Percentiles rank a stretch among this genome's conserved stretches.
phyloP scores from a whole-genome alignment of 1,140 invertebrate species.

The Linepithema humile region DNA sequence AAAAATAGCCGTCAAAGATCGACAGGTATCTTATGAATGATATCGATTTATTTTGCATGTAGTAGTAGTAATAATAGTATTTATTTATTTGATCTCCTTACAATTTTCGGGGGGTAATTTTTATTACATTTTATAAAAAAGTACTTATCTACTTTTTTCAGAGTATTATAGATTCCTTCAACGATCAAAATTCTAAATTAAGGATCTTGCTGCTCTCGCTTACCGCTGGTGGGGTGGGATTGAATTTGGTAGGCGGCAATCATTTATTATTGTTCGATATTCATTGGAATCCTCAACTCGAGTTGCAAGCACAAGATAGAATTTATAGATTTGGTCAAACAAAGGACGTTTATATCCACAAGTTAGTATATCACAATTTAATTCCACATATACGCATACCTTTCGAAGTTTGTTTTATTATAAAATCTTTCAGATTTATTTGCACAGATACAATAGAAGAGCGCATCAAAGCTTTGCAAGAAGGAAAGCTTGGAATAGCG shows the following conservation, averaged over 20 bases:
- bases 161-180: constrained; percentile 89
- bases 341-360: constrained; percentile 93
- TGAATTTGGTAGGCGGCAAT: constrained; percentile 96
- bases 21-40: constrained; percentile 66
- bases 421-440: constrained; percentile 88
- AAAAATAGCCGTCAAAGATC: constrained; percentile 86
- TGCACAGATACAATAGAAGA: constrained; percentile 94
- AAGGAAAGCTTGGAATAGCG: constrained; percentile 92
- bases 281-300: constrained; percentile 98
- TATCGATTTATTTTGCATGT: too few relatives aligned
- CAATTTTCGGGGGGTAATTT: too few relatives aligned
- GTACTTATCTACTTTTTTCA: constrained; percentile 57
- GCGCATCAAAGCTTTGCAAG: constrained; percentile 91
- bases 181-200: constrained; percentile 83
- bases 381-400: not conserved
- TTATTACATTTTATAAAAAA: not conserved
- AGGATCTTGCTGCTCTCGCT: constrained; percentile 93
- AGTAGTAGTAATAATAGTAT: too few relatives aligned
- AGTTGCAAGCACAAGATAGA: constrained; percentile 95
- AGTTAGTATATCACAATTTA: constrained; percentile 86
- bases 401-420: not conserved
- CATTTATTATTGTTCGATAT: constrained; percentile 95
- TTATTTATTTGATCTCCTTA: too few relatives aligned
- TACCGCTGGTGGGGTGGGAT: constrained; percentile 95
- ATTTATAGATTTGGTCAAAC: constrained; percentile 95